These are phyloP conservation scores for Equus quagga DNA, from an alignment of 2,113 vertebrate genomes.

Conservation along the genomic window DNA sequence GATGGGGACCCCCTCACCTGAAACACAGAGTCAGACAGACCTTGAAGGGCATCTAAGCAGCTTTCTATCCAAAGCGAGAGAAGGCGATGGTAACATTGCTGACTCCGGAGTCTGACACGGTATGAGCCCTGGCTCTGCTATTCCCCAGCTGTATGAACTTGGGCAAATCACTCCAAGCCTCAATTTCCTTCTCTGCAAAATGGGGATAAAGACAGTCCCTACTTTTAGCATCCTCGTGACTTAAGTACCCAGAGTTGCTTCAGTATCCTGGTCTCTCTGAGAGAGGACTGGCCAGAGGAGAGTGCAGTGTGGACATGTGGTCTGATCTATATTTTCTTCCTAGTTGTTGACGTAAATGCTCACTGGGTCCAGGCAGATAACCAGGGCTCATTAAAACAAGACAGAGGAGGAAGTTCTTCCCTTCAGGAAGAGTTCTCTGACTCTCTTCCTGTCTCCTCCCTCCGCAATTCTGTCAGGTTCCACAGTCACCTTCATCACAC, in stretches of 20 bases:
- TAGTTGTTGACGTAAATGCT: not conserved
- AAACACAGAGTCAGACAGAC: not conserved
- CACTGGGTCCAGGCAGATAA: not conserved
- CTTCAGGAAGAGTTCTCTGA: not conserved
- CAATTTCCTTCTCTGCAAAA: not conserved
- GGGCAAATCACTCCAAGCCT: not conserved
- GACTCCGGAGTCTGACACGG: not conserved
- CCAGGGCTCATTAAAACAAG: not conserved
- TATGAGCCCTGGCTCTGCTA: not conserved
- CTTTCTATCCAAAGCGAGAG: not conserved
- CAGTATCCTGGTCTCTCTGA: not conserved
- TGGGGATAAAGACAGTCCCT: not conserved
- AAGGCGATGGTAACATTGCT: rapidly evolving
- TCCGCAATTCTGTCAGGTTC: not conserved
- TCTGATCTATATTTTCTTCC: not conserved
- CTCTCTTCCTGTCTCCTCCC: not conserved
- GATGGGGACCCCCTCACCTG: rapidly evolving
- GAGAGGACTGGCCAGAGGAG: not conserved
- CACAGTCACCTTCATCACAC: not conserved
- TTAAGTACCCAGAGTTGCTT: not conserved
- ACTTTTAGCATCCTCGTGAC: not conserved
- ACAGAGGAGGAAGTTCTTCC: not conserved
- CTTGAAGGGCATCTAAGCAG: not conserved
- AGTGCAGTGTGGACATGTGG: rapidly evolving
- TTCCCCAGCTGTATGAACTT: not conserved